Evolutionary conservation across 2,888 invertebrate species (phyloP).

Genomic region (Heliconius hortense): DNA sequence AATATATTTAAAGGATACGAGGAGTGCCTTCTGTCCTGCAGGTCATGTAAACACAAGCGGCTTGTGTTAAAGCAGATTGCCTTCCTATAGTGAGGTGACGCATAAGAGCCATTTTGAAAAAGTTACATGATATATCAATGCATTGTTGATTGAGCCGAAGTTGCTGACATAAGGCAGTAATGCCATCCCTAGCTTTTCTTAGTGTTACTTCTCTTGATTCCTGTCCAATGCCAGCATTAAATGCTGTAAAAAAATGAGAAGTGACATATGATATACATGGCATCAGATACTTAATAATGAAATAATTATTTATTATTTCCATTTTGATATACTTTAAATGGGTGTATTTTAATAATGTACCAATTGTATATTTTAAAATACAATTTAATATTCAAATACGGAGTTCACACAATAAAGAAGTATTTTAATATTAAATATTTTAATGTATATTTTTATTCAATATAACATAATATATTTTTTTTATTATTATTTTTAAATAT

Average conservation of each 20-base stretch:
- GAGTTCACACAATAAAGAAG: too few relatives aligned
- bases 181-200: conserved; percentile 92
- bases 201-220: conserved; percentile 97
- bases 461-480: neutral
- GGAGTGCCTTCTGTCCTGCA: conserved; percentile 97
- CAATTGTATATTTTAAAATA: too few relatives aligned
- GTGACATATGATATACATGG: neutral
- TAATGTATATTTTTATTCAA: too few relatives aligned
- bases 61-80: conserved; percentile 94
- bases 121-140: conserved; percentile 95
- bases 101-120: conserved; percentile 94
- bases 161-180: conserved; percentile 92
- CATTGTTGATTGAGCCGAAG: conserved; percentile 94
- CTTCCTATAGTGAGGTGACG: conserved; percentile 94
- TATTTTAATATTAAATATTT: too few relatives aligned
- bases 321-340: too few relatives aligned
- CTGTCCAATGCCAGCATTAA: conserved; percentile 89
- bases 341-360: too few relatives aligned
- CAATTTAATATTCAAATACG: too few relatives aligned
- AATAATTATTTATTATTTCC: neutral
- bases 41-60: conserved; percentile 98
- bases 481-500: neutral
- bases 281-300: neutral
- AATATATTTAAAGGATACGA: conserved; percentile 86
- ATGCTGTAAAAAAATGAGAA: conserved; percentile 77